These are phyloP conservation scores for Lampris incognitus DNA, from an alignment of 2,113 vertebrate species.

Conservation along the genomic window DNA sequence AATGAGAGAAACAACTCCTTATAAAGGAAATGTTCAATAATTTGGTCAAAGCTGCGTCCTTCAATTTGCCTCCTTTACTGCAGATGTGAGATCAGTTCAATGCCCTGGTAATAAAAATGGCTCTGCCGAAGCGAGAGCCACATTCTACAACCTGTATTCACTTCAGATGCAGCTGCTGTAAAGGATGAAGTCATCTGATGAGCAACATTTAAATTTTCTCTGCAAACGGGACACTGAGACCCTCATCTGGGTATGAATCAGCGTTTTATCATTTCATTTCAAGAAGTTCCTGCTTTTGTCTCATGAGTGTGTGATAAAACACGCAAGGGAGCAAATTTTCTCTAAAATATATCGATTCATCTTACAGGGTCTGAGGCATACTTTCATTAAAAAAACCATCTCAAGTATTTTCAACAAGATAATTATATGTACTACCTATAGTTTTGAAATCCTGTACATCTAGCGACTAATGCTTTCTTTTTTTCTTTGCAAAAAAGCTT, in stretches of 20 bases:
- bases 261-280: not conserved
- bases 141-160: not conserved
- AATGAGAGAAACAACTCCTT: not conserved
- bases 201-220: not conserved
- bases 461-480: not conserved
- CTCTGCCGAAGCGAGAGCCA: not conserved
- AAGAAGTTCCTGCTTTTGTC: not conserved
- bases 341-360: not conserved
- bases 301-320: not conserved
- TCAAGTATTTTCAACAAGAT: not conserved
- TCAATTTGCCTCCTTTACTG: not conserved
- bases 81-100: not conserved
- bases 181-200: not conserved
- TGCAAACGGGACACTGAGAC: not conserved
- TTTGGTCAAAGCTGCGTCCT: constrained; percentile 21
- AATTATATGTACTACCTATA: not conserved
- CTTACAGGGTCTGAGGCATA: constrained; percentile 12
- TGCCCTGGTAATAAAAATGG: not conserved
- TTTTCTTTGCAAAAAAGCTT: not conserved
- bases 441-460: not conserved
- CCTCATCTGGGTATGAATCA: not conserved
- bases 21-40: not conserved
- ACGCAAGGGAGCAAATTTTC: not conserved
- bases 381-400: not conserved
- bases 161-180: not conserved